Evolutionary conservation across 1,140 invertebrate species (phyloP).

Genomic region (Bombus sibiricus): DNA sequence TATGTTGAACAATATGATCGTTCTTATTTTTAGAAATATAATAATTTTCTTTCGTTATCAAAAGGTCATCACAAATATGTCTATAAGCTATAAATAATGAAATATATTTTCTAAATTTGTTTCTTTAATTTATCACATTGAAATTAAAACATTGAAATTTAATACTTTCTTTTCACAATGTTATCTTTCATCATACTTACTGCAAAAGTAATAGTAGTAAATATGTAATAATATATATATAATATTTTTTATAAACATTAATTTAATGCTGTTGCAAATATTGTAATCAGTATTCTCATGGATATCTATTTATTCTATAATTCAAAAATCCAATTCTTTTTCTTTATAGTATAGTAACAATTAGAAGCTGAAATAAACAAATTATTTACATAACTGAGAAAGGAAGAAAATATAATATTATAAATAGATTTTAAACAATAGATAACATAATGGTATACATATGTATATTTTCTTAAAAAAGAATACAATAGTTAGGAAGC

Average conservation of each 20-base stretch:
- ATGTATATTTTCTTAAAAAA: slow-evolving; percentile 29
- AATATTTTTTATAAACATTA: neutral
- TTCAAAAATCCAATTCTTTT: neutral
- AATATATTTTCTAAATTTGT: too few species aligned
- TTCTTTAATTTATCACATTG: neutral
- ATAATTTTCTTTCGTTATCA: neutral
- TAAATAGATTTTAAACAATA: neutral
- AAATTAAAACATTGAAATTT: neutral
- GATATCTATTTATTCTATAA: neutral
- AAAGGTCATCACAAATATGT: neutral
- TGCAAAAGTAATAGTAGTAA: neutral
- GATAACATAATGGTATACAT: neutral
- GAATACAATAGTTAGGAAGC: slow-evolving; percentile 15
- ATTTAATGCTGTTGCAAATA: neutral
- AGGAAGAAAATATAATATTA: neutral
- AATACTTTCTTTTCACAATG: neutral
- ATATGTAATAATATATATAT: neutral
- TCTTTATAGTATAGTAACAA: neutral
- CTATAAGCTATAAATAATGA: neutral
- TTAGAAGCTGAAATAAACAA: neutral
- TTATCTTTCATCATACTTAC: neutral
- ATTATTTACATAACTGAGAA: neutral
- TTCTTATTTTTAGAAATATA: slow-evolving; percentile 12
- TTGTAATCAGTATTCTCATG: neutral
- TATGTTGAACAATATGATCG: neutral